These are phyloP conservation scores for Lampris incognitus DNA, from an alignment of 2,113 vertebrate species.

Conservation along the genomic window DNA sequence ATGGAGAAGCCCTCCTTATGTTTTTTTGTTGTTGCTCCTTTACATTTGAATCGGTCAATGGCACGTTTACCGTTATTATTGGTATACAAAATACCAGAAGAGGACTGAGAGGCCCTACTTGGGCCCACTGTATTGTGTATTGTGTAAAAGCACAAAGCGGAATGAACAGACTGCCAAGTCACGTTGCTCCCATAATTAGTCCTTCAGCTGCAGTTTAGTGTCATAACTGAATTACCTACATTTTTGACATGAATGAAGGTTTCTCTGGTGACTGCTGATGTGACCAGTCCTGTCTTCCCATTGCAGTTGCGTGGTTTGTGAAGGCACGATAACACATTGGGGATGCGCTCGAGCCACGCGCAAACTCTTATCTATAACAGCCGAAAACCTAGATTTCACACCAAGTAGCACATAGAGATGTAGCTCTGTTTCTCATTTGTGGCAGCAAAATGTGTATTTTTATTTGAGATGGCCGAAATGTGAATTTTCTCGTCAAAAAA, in stretches of 20 bases:
- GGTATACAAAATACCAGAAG: too few species aligned
- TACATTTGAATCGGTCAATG: too few species aligned
- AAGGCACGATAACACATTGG: neutral
- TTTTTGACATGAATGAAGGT: conserved; percentile 31
- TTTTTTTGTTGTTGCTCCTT: too few species aligned
- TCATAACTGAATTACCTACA: conserved; percentile 34
- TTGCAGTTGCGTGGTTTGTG: neutral
- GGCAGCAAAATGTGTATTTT: too few species aligned
- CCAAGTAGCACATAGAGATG: too few species aligned
- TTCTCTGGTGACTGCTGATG: conserved; percentile 29
- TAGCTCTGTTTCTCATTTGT: too few species aligned
- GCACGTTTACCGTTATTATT: too few species aligned
- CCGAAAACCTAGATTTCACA: too few species aligned
- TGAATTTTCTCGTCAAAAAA: too few species aligned
- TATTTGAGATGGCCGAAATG: too few species aligned
- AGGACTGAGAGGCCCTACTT: too few species aligned
- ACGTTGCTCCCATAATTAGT: conserved; percentile 5
- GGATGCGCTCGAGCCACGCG: conserved; percentile 2
- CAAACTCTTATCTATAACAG: neutral
- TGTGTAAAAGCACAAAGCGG: neutral
- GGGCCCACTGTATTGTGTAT: neutral
- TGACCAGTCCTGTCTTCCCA: neutral
- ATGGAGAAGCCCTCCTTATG: too few species aligned
- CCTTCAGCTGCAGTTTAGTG: neutral
- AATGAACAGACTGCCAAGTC: neutral